A percentile compares a stretch with the other conserved stretches of the same genome.
Evolutionary conservation across 2,888 invertebrate species (phyloP).

Genomic region (Leuctra nigra): DNA sequence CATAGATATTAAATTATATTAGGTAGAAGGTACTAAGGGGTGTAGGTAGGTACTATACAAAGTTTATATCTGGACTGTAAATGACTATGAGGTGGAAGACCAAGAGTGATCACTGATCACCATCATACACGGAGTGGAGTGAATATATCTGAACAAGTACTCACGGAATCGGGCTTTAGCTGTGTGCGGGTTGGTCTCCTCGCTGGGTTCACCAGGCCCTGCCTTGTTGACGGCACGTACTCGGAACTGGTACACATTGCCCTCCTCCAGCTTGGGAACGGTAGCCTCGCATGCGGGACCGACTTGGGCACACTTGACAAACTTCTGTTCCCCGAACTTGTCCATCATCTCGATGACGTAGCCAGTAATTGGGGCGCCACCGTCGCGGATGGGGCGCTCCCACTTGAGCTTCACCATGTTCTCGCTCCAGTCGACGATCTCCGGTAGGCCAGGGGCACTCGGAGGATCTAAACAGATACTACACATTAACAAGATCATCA

Average conservation of each 20-base stretch:
- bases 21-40: no score
- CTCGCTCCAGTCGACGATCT: slow-evolving; percentile 86
- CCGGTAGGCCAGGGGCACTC: slow-evolving; percentile 82
- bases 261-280: slow-evolving; percentile 85
- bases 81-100: no score
- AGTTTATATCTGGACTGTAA: no score
- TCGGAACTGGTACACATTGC: slow-evolving; percentile 93
- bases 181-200: slow-evolving; percentile 86
- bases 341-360: slow-evolving; percentile 91
- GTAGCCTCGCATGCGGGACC: slow-evolving; percentile 81
- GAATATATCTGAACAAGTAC: slow-evolving; percentile 42
- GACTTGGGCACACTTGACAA: slow-evolving; percentile 79
- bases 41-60: no score
- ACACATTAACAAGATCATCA: no score
- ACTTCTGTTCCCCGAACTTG: slow-evolving; percentile 69
- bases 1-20: no score
- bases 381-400: slow-evolving; percentile 84
- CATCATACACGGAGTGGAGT: no score
- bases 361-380: slow-evolving; percentile 89
- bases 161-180: slow-evolving; percentile 83
- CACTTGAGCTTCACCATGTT: slow-evolving; percentile 85
- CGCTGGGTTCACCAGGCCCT: slow-evolving; percentile 86
- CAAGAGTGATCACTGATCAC: no score
- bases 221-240: slow-evolving; percentile 94
- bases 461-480: slow-evolving; percentile 62